Conservation (phyloP, 2,797 vertebrate genomes). For the Mormyrops attenuatus region DNA sequence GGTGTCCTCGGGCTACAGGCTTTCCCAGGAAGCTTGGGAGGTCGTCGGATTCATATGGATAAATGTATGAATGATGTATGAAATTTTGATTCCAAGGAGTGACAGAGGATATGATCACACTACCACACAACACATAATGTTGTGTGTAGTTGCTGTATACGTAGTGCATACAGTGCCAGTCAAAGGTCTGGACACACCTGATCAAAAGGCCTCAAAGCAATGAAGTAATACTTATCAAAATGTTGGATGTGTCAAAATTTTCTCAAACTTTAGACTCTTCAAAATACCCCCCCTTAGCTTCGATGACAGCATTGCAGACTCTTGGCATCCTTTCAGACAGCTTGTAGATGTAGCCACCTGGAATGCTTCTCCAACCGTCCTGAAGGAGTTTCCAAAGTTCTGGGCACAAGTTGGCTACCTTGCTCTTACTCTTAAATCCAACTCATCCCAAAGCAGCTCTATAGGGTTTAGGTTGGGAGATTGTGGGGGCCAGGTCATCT, state of each 20-base stretch:
- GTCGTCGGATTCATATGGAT: neutral
- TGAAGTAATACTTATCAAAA: neutral
- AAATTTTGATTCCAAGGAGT: neutral
- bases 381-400: neutral
- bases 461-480: neutral
- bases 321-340: neutral
- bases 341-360: neutral
- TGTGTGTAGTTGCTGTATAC: neutral
- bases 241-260: neutral
- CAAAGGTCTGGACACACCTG: neutral
- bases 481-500: neutral
- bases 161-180: neutral
- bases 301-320: neutral
- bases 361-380: neutral
- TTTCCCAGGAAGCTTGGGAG: neutral
- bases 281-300: neutral
- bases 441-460: neutral
- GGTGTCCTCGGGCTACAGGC: neutral
- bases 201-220: neutral
- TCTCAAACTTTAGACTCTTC: neutral
- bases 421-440: neutral
- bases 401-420: neutral
- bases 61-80: neutral
- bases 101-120: neutral
- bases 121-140: neutral